Conservation (phyloP, 92 coral and sea anemone species). For the Siderastrea radians region DNA sequence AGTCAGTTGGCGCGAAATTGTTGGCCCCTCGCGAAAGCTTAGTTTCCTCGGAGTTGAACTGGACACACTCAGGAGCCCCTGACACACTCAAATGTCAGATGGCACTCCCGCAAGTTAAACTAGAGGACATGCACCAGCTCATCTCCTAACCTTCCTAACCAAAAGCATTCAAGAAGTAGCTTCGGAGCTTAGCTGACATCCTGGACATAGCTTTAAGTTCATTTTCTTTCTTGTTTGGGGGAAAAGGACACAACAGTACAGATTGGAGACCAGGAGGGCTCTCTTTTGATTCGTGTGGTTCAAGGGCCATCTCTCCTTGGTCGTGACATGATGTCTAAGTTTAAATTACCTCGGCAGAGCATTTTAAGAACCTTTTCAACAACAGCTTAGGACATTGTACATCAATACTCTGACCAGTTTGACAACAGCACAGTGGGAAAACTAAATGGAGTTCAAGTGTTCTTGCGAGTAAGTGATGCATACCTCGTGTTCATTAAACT, state of each 20-base stretch:
- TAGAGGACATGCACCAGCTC: too few relatives aligned
- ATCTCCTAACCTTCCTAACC: too few relatives aligned
- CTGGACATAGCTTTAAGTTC: too few relatives aligned
- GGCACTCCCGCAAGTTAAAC: too few relatives aligned
- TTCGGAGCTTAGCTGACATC: too few relatives aligned
- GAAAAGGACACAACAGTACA: too few relatives aligned
- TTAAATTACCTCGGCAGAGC: constrained; percentile 61
- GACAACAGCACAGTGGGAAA: constrained; percentile 61
- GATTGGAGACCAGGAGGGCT: too few relatives aligned
- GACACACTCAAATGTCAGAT: too few relatives aligned
- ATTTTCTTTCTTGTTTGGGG: too few relatives aligned
- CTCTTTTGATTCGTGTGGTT: constrained; percentile 33
- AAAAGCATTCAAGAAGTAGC: too few relatives aligned
- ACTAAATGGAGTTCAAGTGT: constrained; percentile 68
- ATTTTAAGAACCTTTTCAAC: constrained; percentile 54
- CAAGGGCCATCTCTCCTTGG: constrained; percentile 69
- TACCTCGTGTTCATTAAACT: constrained; percentile 41
- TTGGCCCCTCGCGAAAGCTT: neutral
- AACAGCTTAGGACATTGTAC: constrained; percentile 50
- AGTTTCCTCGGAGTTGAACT: neutral
- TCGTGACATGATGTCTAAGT: constrained; percentile 59
- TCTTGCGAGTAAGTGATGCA: constrained; percentile 10
- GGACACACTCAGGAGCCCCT: too few relatives aligned
- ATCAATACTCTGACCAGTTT: constrained; percentile 60
- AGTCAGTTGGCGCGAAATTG: neutral